Base-by-base conservation (phyloP, 2,797 vertebrate species). In the Muscicapa striata region DNA sequence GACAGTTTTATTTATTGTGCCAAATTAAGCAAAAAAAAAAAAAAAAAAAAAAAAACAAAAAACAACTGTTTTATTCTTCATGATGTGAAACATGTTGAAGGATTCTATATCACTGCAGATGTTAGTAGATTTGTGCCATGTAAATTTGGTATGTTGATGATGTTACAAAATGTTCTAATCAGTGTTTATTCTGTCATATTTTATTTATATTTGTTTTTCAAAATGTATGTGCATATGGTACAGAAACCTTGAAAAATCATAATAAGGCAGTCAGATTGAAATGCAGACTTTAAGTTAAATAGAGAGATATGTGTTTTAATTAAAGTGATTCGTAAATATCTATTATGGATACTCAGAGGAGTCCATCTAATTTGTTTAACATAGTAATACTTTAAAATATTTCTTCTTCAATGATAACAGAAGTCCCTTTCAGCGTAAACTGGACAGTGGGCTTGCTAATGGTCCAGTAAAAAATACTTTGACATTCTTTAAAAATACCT, bases 181-280 rank as follows among this genome's bases (percentile, higher is more conserved):
- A 24, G 30, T 81, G 77, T 92, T 91, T 95, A 58, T 94, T 94
- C 63, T 62, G 73, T 76, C 86, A 92, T 74, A 46, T 88, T 92
- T 95, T 82, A 72, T 85, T 67, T 52, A 74, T 74, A 70, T 91
- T 94, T 90, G 36, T 69, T 81, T 94, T 82, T 63, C 45, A 72
- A 90, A 86, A 78, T 46, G 17, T 59, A 29, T 51, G 5, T 15
- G 30, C 4, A 1, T 59, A 52, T 84, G 55, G 89, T 79, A 45
- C 54, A 79, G 51, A 59, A 57, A 41, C 52, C 73, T 86, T 91
- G 62, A 76, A 58, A 77, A 84, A 49, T 78, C 52, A 30, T 91
- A 92, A 66, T 55, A 75, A 92, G 66, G 40, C 75, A 77, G 40
- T 22, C 20, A 41, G 36, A 84, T 10, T 85, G 83, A 95, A 96